Evolutionary conservation across 53 echinoderm and acorn worm genomes (phyloP), one percentile per base, ranked within the genome.

Genomic region (Apostichopus leukothele): DNA sequence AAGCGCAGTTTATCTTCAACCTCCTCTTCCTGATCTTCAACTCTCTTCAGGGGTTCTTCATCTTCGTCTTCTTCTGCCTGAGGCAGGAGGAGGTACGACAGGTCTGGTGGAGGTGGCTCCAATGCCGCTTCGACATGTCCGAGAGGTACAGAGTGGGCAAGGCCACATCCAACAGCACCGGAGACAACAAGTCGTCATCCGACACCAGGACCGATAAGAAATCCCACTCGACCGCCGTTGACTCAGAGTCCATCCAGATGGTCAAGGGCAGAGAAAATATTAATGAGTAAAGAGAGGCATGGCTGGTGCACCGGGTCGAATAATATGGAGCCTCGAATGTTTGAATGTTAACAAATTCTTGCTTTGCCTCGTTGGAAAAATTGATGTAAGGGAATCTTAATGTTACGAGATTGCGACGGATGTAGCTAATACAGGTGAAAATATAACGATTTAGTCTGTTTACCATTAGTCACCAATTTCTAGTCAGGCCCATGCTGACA

Each of bases 11-110:
- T 67, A 85, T 83, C 75, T 90, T 93, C 89, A 94, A 95, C 68
- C 53, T 91, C 83, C 86, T 95, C 67, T 95, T 93, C 79, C 89
- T 91, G 76, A 86, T 95, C 83, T 95, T 90, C 90, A 95, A 95
- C 60, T 90, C 93, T 23, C 90, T 95, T 22, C 94, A 94, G 68
- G 93, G 92, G 26, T 78, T 92, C 52, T 77, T 94, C 60, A 91
- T 94, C 89, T 91, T 94, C 73, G 11, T 93, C 67, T 76, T 94
- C 52, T 94, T 91, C 88, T 88, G 92, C 63, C 52, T 88, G 8
- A 61, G 91, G 74, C 93, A 91, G 68, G 53, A 91, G 63, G 92
- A 94, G 39, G 86, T 92, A 1, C 89, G 92, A 11, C 18, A 91
- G 39, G 71, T 78, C 10, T 94, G 94, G 94, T 26, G 55, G 60